A percentile compares a stretch with the other conserved stretches of the same genome.
These are phyloP conservation scores for Xylocampa areola DNA, from an alignment of 2,888 invertebrate genomes.

Conservation along the genomic window DNA sequence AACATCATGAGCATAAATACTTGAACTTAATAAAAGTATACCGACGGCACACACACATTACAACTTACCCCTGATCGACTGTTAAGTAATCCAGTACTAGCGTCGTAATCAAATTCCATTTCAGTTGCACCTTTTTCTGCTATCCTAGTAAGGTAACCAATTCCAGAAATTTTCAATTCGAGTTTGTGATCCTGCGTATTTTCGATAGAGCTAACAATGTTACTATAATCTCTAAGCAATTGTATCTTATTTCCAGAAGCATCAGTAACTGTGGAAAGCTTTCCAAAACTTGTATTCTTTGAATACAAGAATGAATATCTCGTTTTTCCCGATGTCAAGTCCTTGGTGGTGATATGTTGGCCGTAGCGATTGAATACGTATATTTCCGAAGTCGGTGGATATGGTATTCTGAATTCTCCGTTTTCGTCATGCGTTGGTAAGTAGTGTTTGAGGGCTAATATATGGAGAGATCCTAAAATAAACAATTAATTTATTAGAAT, in stretches of 20 bases:
- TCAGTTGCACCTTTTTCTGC: conserved; percentile 96
- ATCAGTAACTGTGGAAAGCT: conserved; percentile 97
- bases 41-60: no score
- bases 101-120: conserved; percentile 97
- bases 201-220: conserved; percentile 97
- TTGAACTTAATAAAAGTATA: no score
- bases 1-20: conserved; percentile 27
- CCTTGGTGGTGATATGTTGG: conserved; percentile 98
- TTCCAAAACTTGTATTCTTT: conserved; percentile 98
- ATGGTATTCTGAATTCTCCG: conserved; percentile 97
- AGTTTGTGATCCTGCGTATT: conserved; percentile 98
- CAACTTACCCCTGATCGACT: conserved; percentile 94
- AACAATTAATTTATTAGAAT: conserved; percentile 14
- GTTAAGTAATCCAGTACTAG: conserved; percentile 95
- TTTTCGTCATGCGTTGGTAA: conserved; percentile 96
- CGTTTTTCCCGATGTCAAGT: conserved; percentile 97
- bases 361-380: conserved; percentile 98
- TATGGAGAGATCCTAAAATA: conserved; percentile 93
- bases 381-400: conserved; percentile 97
- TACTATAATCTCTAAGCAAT: conserved; percentile 97
- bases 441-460: conserved; percentile 95
- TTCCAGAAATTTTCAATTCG: conserved; percentile 97
- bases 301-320: conserved; percentile 99
- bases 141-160: conserved; percentile 96
- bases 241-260: conserved; percentile 98